These are phyloP conservation scores for Trichoplusia ni DNA, from an alignment of 1,140 invertebrate species.

Conservation along the genomic window DNA sequence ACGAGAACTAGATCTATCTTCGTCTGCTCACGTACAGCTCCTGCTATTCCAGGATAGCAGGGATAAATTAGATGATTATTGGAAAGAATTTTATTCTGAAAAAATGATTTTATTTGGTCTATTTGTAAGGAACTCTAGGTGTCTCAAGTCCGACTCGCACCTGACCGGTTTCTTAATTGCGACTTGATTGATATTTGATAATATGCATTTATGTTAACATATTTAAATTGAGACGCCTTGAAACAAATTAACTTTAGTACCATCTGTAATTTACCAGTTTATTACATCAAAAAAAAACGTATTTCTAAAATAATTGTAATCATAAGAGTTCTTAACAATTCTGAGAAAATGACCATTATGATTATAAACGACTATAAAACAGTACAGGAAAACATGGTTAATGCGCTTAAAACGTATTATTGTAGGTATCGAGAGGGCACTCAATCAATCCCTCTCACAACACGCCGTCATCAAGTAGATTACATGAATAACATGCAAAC, in stretches of 20 bases:
- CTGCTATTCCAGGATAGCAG: no score
- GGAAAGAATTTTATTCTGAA: no score
- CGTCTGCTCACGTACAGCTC: no score
- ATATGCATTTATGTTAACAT: no score
- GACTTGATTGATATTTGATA: no score
- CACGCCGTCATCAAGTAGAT: neutral
- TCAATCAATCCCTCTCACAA: neutral
- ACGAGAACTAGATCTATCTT: no score
- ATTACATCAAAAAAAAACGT: neutral
- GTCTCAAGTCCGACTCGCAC: no score
- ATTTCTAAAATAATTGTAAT: neutral
- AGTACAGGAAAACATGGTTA: neutral
- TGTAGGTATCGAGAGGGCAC: neutral
- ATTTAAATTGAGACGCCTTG: neutral
- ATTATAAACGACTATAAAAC: neutral
- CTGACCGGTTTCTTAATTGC: no score
- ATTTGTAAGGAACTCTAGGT: no score
- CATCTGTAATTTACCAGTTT: neutral
- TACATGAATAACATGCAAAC: neutral
- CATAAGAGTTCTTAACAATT: slow-evolving; percentile 1
- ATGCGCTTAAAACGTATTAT: neutral
- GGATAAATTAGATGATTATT: no score
- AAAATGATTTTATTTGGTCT: no score
- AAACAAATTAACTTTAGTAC: neutral
- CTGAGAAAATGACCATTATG: neutral